These are phyloP conservation scores for Neuroscelio doddi DNA, from an alignment of 2,888 invertebrate genomes.

Conservation along the genomic window DNA sequence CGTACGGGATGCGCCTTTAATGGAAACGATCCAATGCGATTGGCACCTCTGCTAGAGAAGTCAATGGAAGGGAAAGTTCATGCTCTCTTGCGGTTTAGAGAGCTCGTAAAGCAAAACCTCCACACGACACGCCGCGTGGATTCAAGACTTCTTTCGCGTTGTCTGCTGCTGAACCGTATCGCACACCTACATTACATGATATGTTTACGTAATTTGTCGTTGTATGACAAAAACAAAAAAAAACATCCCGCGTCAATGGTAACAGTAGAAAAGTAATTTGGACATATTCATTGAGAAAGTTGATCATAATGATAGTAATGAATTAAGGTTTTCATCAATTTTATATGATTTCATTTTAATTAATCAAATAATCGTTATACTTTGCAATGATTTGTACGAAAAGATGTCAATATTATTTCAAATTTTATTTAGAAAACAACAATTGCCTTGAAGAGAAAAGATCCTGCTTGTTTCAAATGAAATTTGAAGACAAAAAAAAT, in stretches of 20 bases:
- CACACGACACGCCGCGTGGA: constrained; percentile 18
- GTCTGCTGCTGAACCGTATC: constrained; percentile 13
- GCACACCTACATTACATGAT: constrained; percentile 13
- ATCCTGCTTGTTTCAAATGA: too few species aligned
- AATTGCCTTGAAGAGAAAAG: too few species aligned
- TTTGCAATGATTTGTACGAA: too few species aligned
- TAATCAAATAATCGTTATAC: too few species aligned
- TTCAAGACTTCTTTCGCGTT: constrained; percentile 19
- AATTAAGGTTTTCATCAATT: too few species aligned
- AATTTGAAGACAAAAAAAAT: too few species aligned
- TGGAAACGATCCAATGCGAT: constrained; percentile 20
- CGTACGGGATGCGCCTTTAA: constrained; percentile 23
- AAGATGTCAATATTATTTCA: too few species aligned
- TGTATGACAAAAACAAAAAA: not conserved
- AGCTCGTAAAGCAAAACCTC: constrained; percentile 33
- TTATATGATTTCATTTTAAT: too few species aligned
- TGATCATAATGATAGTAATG: too few species aligned
- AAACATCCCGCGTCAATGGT: not conserved
- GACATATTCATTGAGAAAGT: constrained; percentile 1
- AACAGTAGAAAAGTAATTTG: not conserved
- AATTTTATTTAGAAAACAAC: too few species aligned
- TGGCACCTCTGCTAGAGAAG: constrained; percentile 23
- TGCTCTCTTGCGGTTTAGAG: constrained; percentile 37
- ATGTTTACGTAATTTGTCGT: constrained; percentile 11
- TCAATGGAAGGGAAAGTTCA: constrained; percentile 32